A percentile compares a stretch with the other conserved stretches of the same genome.
phyloP scores from a whole-genome alignment of 2,797 vertebrate genomes.

The Enteromius afrohamiltoni region DNA sequence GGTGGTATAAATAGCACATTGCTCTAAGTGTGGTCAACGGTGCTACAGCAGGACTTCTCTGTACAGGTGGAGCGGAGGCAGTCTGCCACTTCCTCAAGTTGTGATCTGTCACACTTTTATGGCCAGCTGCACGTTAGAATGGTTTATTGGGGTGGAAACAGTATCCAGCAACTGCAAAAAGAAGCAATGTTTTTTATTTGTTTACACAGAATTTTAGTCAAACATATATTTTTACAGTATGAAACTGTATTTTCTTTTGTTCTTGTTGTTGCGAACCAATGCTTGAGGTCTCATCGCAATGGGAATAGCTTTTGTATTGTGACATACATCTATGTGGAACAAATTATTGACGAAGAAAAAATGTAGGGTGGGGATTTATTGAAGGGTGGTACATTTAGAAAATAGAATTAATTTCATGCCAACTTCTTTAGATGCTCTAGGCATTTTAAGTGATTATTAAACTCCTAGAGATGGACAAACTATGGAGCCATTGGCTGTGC shows the following conservation, averaged over 20 bases:
- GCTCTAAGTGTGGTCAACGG: not conserved
- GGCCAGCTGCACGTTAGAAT: constrained; percentile 17
- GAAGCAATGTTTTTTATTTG: not conserved
- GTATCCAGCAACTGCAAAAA: not conserved
- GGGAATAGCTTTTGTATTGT: not conserved
- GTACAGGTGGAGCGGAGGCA: constrained; percentile 5
- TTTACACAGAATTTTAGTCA: not conserved
- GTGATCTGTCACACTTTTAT: constrained; percentile 18
- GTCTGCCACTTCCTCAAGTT: constrained; percentile 4
- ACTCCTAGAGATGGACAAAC: not conserved
- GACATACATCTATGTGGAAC: not conserved
- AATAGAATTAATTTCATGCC: not conserved
- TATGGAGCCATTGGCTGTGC: not conserved
- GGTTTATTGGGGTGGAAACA: not conserved
- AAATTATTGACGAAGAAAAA: not conserved
- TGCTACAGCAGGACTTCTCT: constrained; percentile 7
- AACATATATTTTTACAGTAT: not conserved
- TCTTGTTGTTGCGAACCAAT: not conserved
- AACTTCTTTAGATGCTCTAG: not conserved
- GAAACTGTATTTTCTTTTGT: not conserved
- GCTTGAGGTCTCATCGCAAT: not conserved
- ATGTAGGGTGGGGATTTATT: too few species aligned
- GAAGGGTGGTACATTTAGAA: not conserved
- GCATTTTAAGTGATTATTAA: not conserved
- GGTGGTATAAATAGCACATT: constrained; percentile 2